Evolutionary conservation across 2,888 invertebrate genomes (phyloP).

Genomic region (Dorcus hopei): DNA sequence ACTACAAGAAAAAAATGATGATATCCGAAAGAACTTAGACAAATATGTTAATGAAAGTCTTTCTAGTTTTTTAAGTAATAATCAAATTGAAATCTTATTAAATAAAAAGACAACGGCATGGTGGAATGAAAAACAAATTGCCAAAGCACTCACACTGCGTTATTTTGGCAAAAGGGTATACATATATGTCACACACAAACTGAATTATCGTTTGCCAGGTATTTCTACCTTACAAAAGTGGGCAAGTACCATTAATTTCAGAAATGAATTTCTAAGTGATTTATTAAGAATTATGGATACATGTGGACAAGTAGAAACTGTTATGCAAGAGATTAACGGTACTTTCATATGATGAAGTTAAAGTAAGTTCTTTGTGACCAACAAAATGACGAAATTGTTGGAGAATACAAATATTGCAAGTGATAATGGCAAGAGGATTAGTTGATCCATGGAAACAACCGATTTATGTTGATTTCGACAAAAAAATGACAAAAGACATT

Average conservation of each 20-base stretch:
- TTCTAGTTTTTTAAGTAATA: background rate
- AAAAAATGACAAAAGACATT: slow-evolving; percentile 25
- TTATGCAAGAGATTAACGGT: slow-evolving; percentile 8
- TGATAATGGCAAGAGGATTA: slow-evolving; percentile 26
- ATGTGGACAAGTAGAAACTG: slow-evolving; percentile 9
- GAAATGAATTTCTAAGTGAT: slow-evolving; percentile 17
- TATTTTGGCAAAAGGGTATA: slow-evolving; percentile 25
- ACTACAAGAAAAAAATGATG: no score
- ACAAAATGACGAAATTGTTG: slow-evolving; percentile 24
- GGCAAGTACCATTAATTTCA: slow-evolving; percentile 3
- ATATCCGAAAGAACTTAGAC: no score
- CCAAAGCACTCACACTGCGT: slow-evolving; percentile 21
- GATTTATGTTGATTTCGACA: slow-evolving; percentile 26
- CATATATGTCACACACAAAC: slow-evolving; percentile 20
- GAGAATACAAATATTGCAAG: slow-evolving; percentile 26
- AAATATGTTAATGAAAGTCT: background rate
- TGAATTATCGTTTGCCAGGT: slow-evolving; percentile 26
- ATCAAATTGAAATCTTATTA: background rate
- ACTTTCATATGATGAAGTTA: slow-evolving; percentile 23
- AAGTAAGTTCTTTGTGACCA: slow-evolving; percentile 15
- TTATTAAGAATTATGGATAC: slow-evolving; percentile 19
- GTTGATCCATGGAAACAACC: slow-evolving; percentile 30
- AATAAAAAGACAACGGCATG: background rate
- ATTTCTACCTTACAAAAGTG: slow-evolving; percentile 7
- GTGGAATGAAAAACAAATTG: slow-evolving; percentile 7